phyloP scores from a whole-genome alignment of 2,888 invertebrate species.

The Paralinhomoeus sp. region DNA sequence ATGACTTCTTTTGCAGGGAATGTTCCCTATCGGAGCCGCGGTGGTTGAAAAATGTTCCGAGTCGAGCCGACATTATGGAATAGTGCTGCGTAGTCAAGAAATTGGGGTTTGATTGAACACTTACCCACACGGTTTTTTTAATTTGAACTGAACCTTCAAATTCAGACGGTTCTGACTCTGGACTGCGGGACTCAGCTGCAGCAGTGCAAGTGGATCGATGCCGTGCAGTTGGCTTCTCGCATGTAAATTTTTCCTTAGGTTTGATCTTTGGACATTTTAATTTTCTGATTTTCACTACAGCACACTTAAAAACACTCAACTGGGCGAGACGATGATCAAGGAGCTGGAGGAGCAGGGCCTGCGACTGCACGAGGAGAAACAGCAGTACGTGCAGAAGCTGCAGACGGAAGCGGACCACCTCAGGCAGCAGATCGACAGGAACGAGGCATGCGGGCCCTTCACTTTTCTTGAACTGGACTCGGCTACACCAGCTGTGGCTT shows the following conservation, averaged over 20 bases:
- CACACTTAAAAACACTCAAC: constrained; percentile 25
- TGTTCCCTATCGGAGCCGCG: constrained; percentile 10
- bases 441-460: too few species aligned
- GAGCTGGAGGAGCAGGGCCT: constrained; percentile 26
- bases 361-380: constrained; percentile 27
- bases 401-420: constrained; percentile 26
- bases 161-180: constrained; percentile 11
- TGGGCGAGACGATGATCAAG: constrained; percentile 26
- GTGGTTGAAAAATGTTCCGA: too few species aligned
- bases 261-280: too few species aligned
- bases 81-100: too few species aligned
- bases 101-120: too few species aligned
- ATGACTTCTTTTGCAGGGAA: too few species aligned
- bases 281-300: constrained; percentile 10
- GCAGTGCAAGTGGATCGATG: constrained; percentile 24
- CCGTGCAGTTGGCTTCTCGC: constrained; percentile 22
- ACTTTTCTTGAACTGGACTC: too few species aligned
- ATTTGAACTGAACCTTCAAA: too few species aligned
- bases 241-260: constrained; percentile 20
- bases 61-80: too few species aligned
- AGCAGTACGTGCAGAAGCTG: constrained; percentile 26
- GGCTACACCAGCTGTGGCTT: constrained; percentile 15
- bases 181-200: constrained; percentile 26
- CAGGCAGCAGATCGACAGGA: constrained; percentile 25
- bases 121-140: too few species aligned